Conservation (phyloP, 2,888 invertebrate genomes). For the Drepanosiphum platanoidis region DNA sequence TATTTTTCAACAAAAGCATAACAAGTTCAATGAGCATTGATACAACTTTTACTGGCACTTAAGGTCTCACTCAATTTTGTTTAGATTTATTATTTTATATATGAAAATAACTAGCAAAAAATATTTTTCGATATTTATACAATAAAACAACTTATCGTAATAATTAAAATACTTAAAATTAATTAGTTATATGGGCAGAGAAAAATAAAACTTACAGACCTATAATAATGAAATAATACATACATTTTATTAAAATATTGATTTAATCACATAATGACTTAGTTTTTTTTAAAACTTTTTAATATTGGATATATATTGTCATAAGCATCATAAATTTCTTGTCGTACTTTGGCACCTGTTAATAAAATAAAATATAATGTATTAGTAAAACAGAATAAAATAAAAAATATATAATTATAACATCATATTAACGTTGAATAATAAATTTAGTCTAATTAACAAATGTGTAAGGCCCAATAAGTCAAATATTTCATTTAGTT, state of each 20-base stretch:
- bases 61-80: background rate
- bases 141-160: conserved; percentile 19
- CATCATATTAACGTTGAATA: no score
- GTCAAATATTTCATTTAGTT: background rate
- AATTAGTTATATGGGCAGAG: background rate
- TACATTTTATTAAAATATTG: background rate
- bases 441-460: no score
- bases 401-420: background rate
- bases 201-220: background rate
- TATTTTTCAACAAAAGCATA: background rate
- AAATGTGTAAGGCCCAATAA: no score
- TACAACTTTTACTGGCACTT: conserved; percentile 12
- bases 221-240: conserved; percentile 17
- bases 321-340: conserved; percentile 76
- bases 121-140: background rate
- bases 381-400: conserved; percentile 16
- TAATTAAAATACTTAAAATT: conserved; percentile 4
- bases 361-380: conserved; percentile 49
- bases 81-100: conserved; percentile 10
- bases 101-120: conserved; percentile 32
- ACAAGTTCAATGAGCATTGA: background rate
- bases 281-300: conserved; percentile 72
- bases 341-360: conserved; percentile 73
- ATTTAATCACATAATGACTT: background rate
- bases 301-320: conserved; percentile 75